phyloP scores from a whole-genome alignment of 1,140 invertebrate genomes.

The Drosophila burlai region DNA sequence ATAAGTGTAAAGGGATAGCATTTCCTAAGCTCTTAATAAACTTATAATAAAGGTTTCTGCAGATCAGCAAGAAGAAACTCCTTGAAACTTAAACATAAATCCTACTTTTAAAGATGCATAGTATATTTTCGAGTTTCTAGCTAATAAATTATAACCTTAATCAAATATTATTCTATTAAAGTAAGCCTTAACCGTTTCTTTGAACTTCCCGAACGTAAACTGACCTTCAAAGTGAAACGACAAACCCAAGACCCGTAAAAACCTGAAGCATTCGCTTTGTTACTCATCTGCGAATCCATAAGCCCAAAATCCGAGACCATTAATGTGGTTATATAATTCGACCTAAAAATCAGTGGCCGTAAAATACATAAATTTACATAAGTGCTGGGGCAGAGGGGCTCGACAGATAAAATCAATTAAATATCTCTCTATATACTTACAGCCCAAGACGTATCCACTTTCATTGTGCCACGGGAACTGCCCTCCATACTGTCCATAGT shows the following conservation, averaged over 20 bases:
- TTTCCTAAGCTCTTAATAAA: not conserved
- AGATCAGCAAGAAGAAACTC: not conserved
- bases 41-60: not conserved
- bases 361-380: conserved; percentile 31
- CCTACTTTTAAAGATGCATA: too few relatives aligned
- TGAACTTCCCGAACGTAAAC: conserved; percentile 9
- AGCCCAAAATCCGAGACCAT: conserved; percentile 19
- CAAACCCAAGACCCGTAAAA: not conserved
- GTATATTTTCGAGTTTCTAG: not conserved
- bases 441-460: conserved; percentile 65
- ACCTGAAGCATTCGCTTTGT: conserved; percentile 28
- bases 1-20: not conserved
- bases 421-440: conserved; percentile 16
- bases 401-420: conserved; percentile 25
- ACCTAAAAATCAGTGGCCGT: conserved; percentile 8
- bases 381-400: conserved; percentile 35
- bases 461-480: conserved; percentile 91
- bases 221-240: conserved; percentile 49
- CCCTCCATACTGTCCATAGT: conserved; percentile 91
- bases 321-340: conserved; percentile 30
- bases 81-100: not conserved
- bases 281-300: conserved; percentile 14
- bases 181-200: not conserved
- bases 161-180: not conserved
- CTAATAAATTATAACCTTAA: not conserved